phyloP scores from a whole-genome alignment of 2,888 invertebrate genomes.

The Eupeodes latifasciatus region DNA sequence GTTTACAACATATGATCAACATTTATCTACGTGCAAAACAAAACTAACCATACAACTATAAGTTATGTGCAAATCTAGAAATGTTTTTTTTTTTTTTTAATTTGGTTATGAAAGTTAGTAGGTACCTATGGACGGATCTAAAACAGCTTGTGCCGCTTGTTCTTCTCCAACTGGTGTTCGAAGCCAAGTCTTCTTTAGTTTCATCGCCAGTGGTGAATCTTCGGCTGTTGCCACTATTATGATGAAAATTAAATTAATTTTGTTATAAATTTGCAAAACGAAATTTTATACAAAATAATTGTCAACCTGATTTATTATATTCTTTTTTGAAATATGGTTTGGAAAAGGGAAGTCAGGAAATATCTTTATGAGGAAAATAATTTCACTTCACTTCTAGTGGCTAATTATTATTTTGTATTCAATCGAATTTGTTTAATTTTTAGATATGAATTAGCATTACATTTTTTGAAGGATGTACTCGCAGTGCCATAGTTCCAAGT shows the following conservation, averaged over 20 bases:
- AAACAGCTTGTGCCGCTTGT: constrained; percentile 88
- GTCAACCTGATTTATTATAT: too few species aligned
- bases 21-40: constrained; percentile 63
- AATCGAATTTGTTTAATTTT: too few species aligned
- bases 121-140: constrained; percentile 88
- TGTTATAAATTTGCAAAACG: constrained; percentile 45
- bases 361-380: too few species aligned
- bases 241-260: constrained; percentile 68
- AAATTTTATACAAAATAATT: constrained; percentile 4
- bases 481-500: too few species aligned
- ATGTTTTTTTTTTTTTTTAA: not conserved
- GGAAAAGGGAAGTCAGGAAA: too few species aligned
- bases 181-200: constrained; percentile 90
- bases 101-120: constrained; percentile 68
- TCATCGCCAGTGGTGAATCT: constrained; percentile 88
- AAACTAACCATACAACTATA: constrained; percentile 9
- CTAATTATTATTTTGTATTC: too few species aligned
- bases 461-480: too few species aligned
- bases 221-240: constrained; percentile 88
- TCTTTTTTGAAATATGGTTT: too few species aligned
- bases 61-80: constrained; percentile 64
- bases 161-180: constrained; percentile 89
- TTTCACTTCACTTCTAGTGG: too few species aligned
- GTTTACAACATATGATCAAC: constrained; percentile 30
- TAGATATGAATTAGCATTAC: too few species aligned